phyloP scores from a whole-genome alignment of 2,797 vertebrate genomes.

The Cyprinella venusta region DNA sequence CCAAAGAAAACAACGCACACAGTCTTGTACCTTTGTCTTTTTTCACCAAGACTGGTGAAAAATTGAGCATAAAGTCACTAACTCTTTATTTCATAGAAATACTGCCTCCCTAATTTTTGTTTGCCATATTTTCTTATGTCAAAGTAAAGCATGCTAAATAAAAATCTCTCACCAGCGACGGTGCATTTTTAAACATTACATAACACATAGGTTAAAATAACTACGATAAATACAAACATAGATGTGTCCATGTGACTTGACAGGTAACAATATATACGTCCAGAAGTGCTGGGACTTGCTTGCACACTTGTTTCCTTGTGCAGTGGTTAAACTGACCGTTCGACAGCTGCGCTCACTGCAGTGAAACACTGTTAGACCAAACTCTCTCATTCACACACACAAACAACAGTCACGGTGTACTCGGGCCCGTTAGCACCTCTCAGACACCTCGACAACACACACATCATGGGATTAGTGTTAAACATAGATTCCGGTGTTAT shows the following conservation, averaged over 20 bases:
- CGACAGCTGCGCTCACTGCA: constrained; percentile 37
- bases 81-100: background rate
- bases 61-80: background rate
- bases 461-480: constrained; percentile 16
- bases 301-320: constrained; percentile 46
- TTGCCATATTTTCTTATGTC: background rate
- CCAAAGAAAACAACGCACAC: background rate
- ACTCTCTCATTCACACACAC: constrained; percentile 36
- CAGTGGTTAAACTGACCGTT: constrained; percentile 20
- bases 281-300: background rate
- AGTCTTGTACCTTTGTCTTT: background rate
- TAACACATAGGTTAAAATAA: background rate
- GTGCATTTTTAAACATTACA: background rate
- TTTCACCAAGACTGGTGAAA: background rate
- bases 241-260: background rate
- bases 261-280: too few species aligned
- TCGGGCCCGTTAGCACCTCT: background rate
- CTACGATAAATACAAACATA: background rate
- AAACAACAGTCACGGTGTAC: constrained; percentile 33
- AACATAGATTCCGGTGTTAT: background rate
- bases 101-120: too few species aligned
- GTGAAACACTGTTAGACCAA: constrained; percentile 46
- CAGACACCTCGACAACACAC: background rate
- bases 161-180: background rate
- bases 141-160: background rate